Conservation (phyloP, 2,888 invertebrate genomes). For the Lumbricus terrestris region DNA sequence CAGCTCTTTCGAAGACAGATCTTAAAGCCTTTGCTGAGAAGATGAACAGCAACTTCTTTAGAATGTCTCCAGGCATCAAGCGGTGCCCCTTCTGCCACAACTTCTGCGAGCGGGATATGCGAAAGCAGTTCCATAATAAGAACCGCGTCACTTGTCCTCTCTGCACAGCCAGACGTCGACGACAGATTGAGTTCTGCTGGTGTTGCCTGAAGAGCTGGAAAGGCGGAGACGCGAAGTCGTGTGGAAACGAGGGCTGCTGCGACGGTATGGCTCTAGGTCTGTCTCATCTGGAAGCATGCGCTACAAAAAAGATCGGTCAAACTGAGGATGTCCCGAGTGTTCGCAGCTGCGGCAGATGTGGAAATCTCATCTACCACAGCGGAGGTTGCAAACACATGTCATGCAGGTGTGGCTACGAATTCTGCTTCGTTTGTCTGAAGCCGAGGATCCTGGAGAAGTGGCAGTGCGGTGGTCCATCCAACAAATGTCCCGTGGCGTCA, state of each 20-base stretch:
- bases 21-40: background rate
- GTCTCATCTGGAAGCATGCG: background rate
- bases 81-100: conserved; percentile 12
- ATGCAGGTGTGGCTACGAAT: conserved; percentile 19
- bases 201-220: background rate
- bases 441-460: background rate
- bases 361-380: conserved; percentile 14
- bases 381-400: conserved; percentile 21
- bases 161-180: background rate
- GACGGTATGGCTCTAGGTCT: background rate
- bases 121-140: background rate
- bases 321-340: background rate
- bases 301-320: background rate
- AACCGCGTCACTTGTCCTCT: background rate
- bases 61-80: background rate
- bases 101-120: background rate
- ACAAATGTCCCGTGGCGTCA: background rate
- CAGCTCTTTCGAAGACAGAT: background rate
- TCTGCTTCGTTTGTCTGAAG: conserved; percentile 23
- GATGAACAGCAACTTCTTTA: background rate
- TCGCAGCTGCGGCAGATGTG: conserved; percentile 11
- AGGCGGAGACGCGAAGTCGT: background rate
- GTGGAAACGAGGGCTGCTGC: conserved; percentile 18
- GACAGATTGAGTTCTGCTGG: conserved; percentile 11
- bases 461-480: background rate